Percentiles rank a stretch among this genome's conserved stretches.
Conservation (phyloP, 64 coral and sea anemone species). For the Pocillopora damicornis region DNA sequence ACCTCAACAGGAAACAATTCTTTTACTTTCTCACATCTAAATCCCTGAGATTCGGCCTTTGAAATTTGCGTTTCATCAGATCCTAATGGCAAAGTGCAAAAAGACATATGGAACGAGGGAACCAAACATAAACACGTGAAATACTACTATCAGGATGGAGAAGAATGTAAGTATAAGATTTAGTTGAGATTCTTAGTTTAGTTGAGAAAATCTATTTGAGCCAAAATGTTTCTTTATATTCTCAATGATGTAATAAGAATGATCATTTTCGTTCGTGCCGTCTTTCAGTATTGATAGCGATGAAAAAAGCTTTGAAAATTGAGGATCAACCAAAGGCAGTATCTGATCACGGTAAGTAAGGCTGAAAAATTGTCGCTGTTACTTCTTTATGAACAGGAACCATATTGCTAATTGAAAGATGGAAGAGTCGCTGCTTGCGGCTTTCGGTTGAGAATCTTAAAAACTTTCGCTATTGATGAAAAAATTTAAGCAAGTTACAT, state of each 20-base stretch:
- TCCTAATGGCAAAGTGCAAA: slow-evolving; percentile 73
- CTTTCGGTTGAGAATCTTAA: too few species aligned
- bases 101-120: slow-evolving; percentile 84
- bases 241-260: background rate
- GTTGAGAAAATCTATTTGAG: too few species aligned
- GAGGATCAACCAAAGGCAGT: slow-evolving; percentile 13
- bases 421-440: too few species aligned
- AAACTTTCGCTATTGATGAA: too few species aligned
- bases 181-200: too few species aligned
- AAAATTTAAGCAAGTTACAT: too few species aligned
- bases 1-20: too few species aligned
- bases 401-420: too few species aligned
- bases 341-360: slow-evolving; percentile 44
- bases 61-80: slow-evolving; percentile 29
- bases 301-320: slow-evolving; percentile 80
- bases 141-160: slow-evolving; percentile 84
- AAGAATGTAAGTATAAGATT: slow-evolving; percentile 61
- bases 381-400: too few species aligned
- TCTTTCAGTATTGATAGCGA: slow-evolving; percentile 59
- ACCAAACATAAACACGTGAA: slow-evolving; percentile 81
- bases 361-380: background rate
- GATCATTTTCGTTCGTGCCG: background rate
- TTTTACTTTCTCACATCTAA: too few species aligned
- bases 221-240: too few species aligned
- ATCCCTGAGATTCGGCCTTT: background rate